phyloP scores from a whole-genome alignment of 37 sponge, comb jelly and placozoan genomes.

The Cladorhizidae sp. region DNA sequence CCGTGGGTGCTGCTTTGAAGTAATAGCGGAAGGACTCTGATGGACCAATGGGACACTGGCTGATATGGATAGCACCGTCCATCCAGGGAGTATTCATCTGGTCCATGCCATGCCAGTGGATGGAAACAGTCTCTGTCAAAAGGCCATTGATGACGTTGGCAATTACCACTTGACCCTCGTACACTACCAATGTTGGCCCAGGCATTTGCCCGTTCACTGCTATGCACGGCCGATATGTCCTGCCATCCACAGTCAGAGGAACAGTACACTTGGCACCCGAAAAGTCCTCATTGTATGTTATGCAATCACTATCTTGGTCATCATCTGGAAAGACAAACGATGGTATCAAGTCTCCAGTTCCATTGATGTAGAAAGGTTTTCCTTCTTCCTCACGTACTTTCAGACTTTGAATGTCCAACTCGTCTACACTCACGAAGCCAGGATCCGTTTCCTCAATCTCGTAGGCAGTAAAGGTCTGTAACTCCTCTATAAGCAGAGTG shows the following conservation, averaged over 20 bases:
- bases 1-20: constrained; percentile 64
- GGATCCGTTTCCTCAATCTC: not conserved
- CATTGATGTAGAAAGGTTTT: constrained; percentile 22
- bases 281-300: constrained; percentile 16
- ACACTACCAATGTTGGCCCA: constrained; percentile 69
- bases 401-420: not conserved
- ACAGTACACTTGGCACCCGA: constrained; percentile 26
- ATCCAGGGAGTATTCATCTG: constrained; percentile 71
- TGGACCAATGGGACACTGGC: constrained; percentile 73
- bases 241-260: constrained; percentile 49
- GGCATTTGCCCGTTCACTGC: constrained; percentile 54
- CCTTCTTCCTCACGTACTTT: not conserved
- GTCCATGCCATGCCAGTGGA: constrained; percentile 91
- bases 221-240: constrained; percentile 40
- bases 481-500: constrained; percentile 46
- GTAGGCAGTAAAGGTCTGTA: constrained; percentile 60
- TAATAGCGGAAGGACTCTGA: constrained; percentile 50
- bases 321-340: constrained; percentile 5
- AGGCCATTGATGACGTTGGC: constrained; percentile 63
- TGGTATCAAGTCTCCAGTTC: not conserved
- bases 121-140: constrained; percentile 46
- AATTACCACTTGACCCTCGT: constrained; percentile 38
- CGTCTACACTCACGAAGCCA: not conserved
- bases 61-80: constrained; percentile 70
- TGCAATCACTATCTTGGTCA: not conserved